Percentiles rank a stretch among this genome's conserved stretches.
Evolutionary conservation across 2,797 vertebrate genomes (phyloP).

Genomic region (Lerista edwardsae): DNA sequence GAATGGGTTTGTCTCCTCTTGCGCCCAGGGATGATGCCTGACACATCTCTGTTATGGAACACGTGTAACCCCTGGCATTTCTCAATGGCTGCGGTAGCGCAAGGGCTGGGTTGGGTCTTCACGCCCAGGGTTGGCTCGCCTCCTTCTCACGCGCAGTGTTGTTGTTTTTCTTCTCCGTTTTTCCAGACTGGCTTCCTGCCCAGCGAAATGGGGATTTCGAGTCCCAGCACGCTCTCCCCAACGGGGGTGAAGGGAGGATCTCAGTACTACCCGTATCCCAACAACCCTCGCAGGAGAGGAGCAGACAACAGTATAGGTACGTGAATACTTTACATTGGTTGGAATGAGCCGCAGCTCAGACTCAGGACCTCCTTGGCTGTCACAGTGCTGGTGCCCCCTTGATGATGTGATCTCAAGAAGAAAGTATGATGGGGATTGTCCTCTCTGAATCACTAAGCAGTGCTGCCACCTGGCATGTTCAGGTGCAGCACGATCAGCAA

Average conservation of each 20-base stretch:
- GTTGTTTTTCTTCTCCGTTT: constrained; percentile 5
- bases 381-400: too few species aligned
- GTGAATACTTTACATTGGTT: constrained; percentile 25
- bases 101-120: neutral
- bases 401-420: too few species aligned
- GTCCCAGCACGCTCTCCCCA: constrained; percentile 92
- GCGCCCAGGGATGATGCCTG: neutral
- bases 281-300: constrained; percentile 91
- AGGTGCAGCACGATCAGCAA: too few species aligned
- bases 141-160: neutral
- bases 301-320: constrained; percentile 90
- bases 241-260: constrained; percentile 88
- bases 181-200: constrained; percentile 90
- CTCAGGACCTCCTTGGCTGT: too few species aligned
- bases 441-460: too few species aligned
- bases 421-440: too few species aligned
- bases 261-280: constrained; percentile 92
- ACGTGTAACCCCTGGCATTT: neutral
- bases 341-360: neutral
- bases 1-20: neutral
- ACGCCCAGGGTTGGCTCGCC: neutral
- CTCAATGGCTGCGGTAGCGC: neutral
- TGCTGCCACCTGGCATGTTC: too few species aligned
- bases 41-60: neutral
- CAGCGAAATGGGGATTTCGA: constrained; percentile 89